phyloP scores from a whole-genome alignment of 2,797 vertebrate species.

The Argya squamiceps region DNA sequence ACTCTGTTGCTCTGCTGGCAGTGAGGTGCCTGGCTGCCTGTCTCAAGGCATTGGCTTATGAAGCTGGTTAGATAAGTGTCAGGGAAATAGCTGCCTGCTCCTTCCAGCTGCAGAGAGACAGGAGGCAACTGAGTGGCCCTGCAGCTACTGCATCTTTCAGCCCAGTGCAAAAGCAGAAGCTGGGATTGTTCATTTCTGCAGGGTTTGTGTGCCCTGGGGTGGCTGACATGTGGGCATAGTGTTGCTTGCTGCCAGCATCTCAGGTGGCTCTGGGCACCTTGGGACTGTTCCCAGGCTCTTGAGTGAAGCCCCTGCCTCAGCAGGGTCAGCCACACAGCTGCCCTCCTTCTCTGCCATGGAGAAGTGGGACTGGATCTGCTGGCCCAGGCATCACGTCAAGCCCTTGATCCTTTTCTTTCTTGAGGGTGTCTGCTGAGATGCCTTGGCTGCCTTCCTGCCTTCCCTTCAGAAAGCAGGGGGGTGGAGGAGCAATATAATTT shows the following conservation, averaged over 20 bases:
- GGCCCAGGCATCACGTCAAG: neutral
- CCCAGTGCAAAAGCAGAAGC: neutral
- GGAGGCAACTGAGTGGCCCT: neutral
- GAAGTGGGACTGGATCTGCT: neutral
- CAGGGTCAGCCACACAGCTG: neutral
- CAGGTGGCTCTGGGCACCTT: neutral
- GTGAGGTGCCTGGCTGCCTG: neutral
- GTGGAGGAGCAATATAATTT: neutral
- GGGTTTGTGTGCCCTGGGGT: rapidly evolving
- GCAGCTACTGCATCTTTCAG: neutral
- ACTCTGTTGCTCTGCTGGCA: neutral
- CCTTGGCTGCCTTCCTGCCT: neutral
- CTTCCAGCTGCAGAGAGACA: neutral
- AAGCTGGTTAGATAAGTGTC: neutral
- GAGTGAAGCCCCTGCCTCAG: neutral
- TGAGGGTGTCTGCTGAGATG: neutral
- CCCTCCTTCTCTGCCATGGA: neutral
- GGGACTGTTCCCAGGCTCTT: rapidly evolving
- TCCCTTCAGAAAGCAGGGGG: neutral
- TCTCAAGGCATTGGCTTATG: neutral
- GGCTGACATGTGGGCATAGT: neutral
- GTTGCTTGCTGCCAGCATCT: neutral
- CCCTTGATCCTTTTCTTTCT: neutral
- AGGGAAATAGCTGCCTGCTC: neutral
- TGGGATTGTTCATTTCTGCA: rapidly evolving